phyloP scores from a whole-genome alignment of 2,888 invertebrate genomes.

The Pammene fasciana region DNA sequence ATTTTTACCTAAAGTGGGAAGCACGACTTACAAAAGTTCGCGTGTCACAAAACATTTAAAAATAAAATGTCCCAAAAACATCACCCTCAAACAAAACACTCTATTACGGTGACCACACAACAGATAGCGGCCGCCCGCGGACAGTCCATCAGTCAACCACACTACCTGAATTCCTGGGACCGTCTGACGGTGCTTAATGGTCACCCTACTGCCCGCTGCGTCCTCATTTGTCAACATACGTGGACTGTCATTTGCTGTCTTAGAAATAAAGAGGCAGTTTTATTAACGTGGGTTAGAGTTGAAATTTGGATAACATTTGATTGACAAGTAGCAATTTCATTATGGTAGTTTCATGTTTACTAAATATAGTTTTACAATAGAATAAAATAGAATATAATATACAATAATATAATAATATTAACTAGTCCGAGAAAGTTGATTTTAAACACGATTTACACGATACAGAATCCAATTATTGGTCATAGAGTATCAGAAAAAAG shows the following conservation, averaged over 20 bases:
- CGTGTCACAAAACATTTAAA: background rate
- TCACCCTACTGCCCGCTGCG: slow-evolving; percentile 66
- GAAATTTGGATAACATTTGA: background rate
- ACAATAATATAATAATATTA: too few relatives aligned
- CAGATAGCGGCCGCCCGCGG: slow-evolving; percentile 51
- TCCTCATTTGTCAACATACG: slow-evolving; percentile 68
- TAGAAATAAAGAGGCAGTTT: background rate
- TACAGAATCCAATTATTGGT: too few relatives aligned
- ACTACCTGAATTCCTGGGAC: slow-evolving; percentile 69
- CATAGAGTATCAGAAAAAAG: too few relatives aligned
- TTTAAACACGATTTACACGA: too few relatives aligned
- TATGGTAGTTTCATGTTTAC: background rate
- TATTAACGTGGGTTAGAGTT: background rate
- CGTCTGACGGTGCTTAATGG: slow-evolving; percentile 65
- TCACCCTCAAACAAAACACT: slow-evolving; percentile 32
- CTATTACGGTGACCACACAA: slow-evolving; percentile 51
- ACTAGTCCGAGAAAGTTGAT: too few relatives aligned
- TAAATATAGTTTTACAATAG: background rate
- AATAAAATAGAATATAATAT: background rate
- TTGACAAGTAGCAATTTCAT: background rate
- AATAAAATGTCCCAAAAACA: slow-evolving; percentile 20
- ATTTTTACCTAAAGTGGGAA: too few relatives aligned
- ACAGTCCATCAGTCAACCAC: slow-evolving; percentile 65
- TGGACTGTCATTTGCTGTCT: slow-evolving; percentile 42
- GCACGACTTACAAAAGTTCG: background rate